Base-by-base conservation (phyloP, 2,888 invertebrate species). In the Prenolepis imparis region DNA sequence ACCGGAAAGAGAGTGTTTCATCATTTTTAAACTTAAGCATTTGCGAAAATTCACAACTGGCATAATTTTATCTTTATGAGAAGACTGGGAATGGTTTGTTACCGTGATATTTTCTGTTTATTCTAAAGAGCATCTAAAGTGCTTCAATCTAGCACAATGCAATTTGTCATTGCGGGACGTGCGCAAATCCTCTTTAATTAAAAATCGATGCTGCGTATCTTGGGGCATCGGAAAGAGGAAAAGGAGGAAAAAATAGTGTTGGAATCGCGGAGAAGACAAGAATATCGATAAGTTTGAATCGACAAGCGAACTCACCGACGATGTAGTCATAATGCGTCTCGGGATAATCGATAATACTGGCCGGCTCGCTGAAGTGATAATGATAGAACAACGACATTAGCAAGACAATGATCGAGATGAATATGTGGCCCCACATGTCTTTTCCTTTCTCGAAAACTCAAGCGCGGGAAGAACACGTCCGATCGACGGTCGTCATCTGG, bases 251-350 rank as follows among this genome's bases (percentile, higher is more conserved):
- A 52, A 52, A n/a, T n/a, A 55, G 28, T 12, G n/a, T 61, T 39
- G 15, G 66, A 77, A 32, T 55, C 18, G 66, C 63, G 36, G 70
- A 55, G 2, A 21, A 32, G 32, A 12, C 11, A 36, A 66, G 1
- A 24, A 2, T 36, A 12, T 18, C 52, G 63, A 64, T n/a, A 39
- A 55, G 24, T n/a, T 18, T 61, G 36, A 80, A 81, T 12, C 64
- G 39, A 39, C 24, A 28, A 72, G 21, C 28, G 66, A 68, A 85
- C 93, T 92, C 83, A 94, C 94, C 94, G 15, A 94, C 87, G 61
- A 94, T 91, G 85, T 94, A 94, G 89, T 94, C 94, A 84, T 94
- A 94, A 59, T 89, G 88, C 59, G 86, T 85, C 36, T 92, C 86
- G 1, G 94, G 92, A 78, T 90, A 84, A 82, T 92, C 90, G 66